Conservation (phyloP, 2,797 vertebrate genomes). For the Naso thynnoides region DNA sequence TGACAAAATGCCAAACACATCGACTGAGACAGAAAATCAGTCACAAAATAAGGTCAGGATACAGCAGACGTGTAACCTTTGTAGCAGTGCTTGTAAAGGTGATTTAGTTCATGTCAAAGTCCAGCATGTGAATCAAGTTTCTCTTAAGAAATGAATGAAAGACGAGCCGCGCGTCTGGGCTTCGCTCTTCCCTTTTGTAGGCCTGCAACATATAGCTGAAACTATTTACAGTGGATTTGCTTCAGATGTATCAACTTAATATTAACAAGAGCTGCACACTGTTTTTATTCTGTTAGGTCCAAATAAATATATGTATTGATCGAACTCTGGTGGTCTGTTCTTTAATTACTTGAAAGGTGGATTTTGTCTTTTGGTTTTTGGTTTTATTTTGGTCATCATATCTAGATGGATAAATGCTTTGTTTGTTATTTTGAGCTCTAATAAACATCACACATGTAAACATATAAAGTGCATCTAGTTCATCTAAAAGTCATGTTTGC, state of each 20-base stretch:
- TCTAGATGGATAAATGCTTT: too few relatives aligned
- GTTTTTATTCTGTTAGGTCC: constrained; percentile 16
- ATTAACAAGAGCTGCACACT: constrained; percentile 11
- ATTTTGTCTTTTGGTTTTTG: too few relatives aligned
- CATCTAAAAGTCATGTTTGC: neutral
- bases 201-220: neutral
- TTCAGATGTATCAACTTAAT: constrained; percentile 12
- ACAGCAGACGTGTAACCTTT: neutral
- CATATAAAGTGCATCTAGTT: too few relatives aligned
- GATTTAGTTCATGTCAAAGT: constrained; percentile 14
- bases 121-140: constrained; percentile 33
- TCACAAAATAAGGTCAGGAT: neutral
- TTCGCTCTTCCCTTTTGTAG: neutral
- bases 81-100: constrained; percentile 12
- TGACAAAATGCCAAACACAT: neutral
- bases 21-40: neutral
- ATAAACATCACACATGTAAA: too few relatives aligned
- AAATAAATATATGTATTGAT: constrained; percentile 62
- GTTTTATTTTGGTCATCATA: too few relatives aligned
- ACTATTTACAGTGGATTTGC: neutral
- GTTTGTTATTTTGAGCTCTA: too few relatives aligned
- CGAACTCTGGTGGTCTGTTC: constrained; percentile 2
- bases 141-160: constrained; percentile 31
- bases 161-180: neutral
- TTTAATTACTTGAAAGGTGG: too few relatives aligned